Evolutionary conservation across 2,888 invertebrate genomes (phyloP), one percentile per base, ranked within the genome.

Genomic region (Leptura quadrifasciata): DNA sequence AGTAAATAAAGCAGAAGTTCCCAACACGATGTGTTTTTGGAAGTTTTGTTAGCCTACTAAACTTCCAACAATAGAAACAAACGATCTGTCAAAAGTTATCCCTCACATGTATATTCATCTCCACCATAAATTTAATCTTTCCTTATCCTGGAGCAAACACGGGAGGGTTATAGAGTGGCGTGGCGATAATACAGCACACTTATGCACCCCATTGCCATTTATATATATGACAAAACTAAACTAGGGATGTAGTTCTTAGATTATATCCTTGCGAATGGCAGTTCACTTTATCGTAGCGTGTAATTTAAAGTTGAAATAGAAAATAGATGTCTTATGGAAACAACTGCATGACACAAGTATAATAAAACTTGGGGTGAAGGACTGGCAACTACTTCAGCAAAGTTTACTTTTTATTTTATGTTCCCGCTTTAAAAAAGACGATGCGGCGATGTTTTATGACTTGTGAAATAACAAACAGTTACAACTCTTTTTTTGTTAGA

Each of bases 141-240:
- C 72, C 75, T 74, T 77, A 79, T 79, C 77, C 74, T 64, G 76
- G 75, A 76, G 75, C 76, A 76, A 79, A 76, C 78, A 76, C 60
- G 70, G 70, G 75, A 68, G 69, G 68, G 79, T 68, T 69, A 55
- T 24, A 21, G 35, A 63, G 57, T 57, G 52, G 64, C 17, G 21
- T 15, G 60, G 76, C 65, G 78, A 78, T 78, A 78, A 78, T 74
- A 78, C 76, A 73, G 69, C 79, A 74, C 77, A 72, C 76, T 77
- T 77, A 74, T 77, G 75, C 79, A 77, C 75, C 79, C 77, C 74
- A 69, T 72, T 58, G 75, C 75, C 75, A 77, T 73, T 73, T 77
- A 79, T 75, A 76, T 75, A 74, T 76, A 75, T 72, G 79, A 79
- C 75, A 76, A 71, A 75, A 77, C 74, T 79, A 35, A 75, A 76